Evolutionary conservation across 2,113 vertebrate species (phyloP).

Genomic region (Numida meleagris): DNA sequence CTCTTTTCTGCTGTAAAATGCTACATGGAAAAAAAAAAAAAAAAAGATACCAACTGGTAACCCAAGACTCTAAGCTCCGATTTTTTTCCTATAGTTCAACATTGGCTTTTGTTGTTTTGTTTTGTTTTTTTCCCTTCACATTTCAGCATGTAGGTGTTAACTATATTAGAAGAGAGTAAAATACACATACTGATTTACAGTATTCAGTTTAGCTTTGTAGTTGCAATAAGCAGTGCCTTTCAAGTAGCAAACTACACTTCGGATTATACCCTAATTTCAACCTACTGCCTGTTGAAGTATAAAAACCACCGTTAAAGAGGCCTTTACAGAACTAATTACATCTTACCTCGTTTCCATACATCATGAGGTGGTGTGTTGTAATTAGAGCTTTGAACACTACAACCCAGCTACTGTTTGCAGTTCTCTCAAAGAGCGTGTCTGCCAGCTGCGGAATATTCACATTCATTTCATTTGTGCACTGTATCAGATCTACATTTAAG

Average conservation of each 20-base stretch:
- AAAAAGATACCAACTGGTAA: not conserved
- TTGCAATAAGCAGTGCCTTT: not conserved
- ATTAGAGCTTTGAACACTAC: conserved; percentile 98
- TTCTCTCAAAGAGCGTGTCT: conserved; percentile 89
- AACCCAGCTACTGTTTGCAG: conserved; percentile 93
- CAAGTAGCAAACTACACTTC: not conserved
- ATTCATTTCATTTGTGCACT: conserved; percentile 95
- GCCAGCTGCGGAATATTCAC: conserved; percentile 92
- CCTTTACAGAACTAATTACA: not conserved
- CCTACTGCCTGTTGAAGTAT: not conserved
- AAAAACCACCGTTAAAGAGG: not conserved
- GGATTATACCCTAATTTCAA: not conserved
- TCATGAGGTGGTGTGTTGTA: conserved; percentile 96
- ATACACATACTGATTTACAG: not conserved
- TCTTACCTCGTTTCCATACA: conserved; percentile 96
- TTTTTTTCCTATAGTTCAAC: not conserved
- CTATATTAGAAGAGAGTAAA: not conserved
- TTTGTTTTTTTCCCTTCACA: not conserved
- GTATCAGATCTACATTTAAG: conserved; percentile 87
- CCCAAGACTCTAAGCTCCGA: not conserved
- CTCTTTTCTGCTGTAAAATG: not conserved
- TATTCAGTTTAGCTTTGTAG: not conserved
- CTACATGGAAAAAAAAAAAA: not conserved
- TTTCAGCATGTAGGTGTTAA: not conserved
- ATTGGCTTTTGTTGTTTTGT: not conserved